Evolutionary conservation across 1,140 invertebrate genomes (phyloP), one percentile per base, ranked within the genome.

Genomic region (Oppia nitens): DNA sequence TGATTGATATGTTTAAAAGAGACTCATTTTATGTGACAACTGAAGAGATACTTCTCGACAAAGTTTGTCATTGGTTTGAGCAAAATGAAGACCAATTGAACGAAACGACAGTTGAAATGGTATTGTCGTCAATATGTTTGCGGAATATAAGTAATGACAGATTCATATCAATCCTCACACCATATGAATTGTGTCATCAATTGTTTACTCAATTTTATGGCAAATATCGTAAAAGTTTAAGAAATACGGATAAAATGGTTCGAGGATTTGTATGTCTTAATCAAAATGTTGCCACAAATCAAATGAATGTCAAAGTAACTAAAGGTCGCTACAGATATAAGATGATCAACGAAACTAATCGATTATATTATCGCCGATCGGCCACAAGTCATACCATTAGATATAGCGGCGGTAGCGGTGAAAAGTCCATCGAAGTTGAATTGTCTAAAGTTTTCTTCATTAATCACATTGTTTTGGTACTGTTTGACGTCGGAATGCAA

Each of bases 401-500:
- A 11, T 9, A 4, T 25, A 6, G 6, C 20, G 49, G n/a, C 4
- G 12, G 4, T 25, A 6, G 6, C 20, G 20, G 24, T 9, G 20
- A 9, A 11, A 20, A 4, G 6, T 6, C 4, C 4, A 95, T 98
- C 69, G 76, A 89, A 0, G 81, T 98, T 12, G 84, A 88, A 68
- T 77, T 97, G 17, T 84, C 83, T 54, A 81, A 79, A 49, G 83
- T 85, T 56, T 87, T 81, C 68, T 95, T 97, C 67, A 80, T 98
- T 62, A 98, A 98, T 77, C 84, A 93, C 67, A 80, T 97, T 51
- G 81, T 82, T 64, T 81, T 97, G 77, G 75, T 96, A 50, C 75
- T 98, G 0, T 96, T 92, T 91, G 94, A 98, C 74, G 76, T 82
- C 65, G 93, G 97, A 73, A 78, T 81, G 68, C 82, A 91, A 60